phyloP scores from a whole-genome alignment of 2,797 vertebrate species.

The Caiman crocodilus region DNA sequence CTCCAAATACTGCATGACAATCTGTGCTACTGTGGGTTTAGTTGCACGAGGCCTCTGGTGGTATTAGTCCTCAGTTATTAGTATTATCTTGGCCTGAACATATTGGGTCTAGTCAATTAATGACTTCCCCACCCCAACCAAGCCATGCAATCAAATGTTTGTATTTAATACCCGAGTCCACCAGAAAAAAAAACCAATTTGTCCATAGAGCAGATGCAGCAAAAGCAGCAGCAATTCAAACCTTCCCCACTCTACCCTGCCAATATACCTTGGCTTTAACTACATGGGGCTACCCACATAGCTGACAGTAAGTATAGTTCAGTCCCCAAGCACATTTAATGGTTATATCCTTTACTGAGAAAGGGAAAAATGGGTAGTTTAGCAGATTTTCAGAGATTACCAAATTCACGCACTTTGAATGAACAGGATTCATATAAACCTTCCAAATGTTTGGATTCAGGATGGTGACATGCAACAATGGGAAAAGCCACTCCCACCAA shows the following conservation, averaged over 20 bases:
- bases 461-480: not conserved
- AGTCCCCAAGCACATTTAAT: not conserved
- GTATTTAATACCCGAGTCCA: too few species aligned
- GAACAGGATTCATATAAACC: not conserved
- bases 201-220: not conserved
- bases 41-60: not conserved
- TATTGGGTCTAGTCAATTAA: not conserved
- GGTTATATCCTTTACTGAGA: not conserved
- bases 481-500: not conserved
- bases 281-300: not conserved
- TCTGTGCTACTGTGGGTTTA: not conserved
- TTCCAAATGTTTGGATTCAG: not conserved
- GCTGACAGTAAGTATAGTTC: not conserved
- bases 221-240: not conserved
- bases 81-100: not conserved
- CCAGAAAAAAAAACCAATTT: not conserved
- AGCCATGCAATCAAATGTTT: not conserved
- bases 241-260: not conserved
- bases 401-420: not conserved
- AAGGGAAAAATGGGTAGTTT: not conserved
- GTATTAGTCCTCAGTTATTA: not conserved
- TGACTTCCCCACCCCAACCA: too few species aligned
- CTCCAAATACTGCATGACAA: not conserved
- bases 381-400: not conserved
- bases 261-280: not conserved